Evolutionary conservation across 2,797 vertebrate genomes (phyloP), one percentile per base, ranked within the genome.

Genomic region (Enteromius thamalakanensis): DNA sequence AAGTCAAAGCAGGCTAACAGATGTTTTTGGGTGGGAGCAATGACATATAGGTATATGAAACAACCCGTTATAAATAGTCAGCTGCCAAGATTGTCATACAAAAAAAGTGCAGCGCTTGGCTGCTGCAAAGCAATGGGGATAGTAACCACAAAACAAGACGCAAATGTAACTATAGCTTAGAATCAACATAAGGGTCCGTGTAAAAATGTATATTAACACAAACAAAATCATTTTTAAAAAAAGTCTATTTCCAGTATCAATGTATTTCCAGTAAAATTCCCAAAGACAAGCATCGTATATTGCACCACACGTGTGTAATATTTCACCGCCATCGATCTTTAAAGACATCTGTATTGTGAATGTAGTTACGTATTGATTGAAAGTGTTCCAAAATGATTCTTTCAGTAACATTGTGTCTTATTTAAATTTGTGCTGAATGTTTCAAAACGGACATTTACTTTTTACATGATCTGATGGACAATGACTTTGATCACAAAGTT

Each of bases 341-440:
- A 78, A 74, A 83, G 82, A 84, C 34, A 47, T 89, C 74, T 81
- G 82, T 86, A 76, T 89, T 85, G 79, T 87, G 81, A 89, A 86
- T 89, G 76, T 85, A 89, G 83, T 86, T 85, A 87, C 51, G 77
- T 69, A 82, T 81, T 87, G 51, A 80, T 84, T 69, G 81, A 88
- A 88, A 88, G 85, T 90, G 87, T 89, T 87, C 87, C 82, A 91
- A 89, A 89, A 83, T 86, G 71, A 71, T 87, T 90, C 87, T 88
- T 88, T 88, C 80, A 77, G 47, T 69, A 72, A 76, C 62, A 88
- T 87, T 83, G 75, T 87, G 84, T 87, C 85, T 89, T 88, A 91
- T 83, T 90, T 90, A 85, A 87, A 87, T 90, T 86, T 72, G 83
- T 65, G 62, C 70, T 86, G 32, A 34, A 85, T 87, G 86, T 90